Evolutionary conservation across 2,888 invertebrate species (phyloP), one percentile per base, ranked within the genome.

Genomic region (Strigamia transsilvanica): DNA sequence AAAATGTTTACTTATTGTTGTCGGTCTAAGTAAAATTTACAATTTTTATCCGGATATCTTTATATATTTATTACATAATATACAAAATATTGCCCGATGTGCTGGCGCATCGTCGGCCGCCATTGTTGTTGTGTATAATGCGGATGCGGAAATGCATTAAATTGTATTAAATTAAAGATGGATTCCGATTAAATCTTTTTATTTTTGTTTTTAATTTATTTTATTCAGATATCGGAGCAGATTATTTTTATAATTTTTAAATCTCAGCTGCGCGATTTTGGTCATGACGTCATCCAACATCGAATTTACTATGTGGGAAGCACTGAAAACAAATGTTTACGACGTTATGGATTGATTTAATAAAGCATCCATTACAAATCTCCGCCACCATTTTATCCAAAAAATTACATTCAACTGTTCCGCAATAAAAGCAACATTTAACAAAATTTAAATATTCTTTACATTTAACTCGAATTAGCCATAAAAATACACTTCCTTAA

Each of bases 401-500:
- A 66, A 66, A 66, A 66, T 66, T 66, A 66, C 66, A 66, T 23
- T 27, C 27, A 66, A 66, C 61, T 66, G 27, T 23, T 34, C 9
- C 6, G 27, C 66, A 32, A 66, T 66, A 66, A 66, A n/a, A 66
- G 66, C 66, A 66, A 66, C 66, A 66, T 66, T 66, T 66, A 66
- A 66, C 66, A 66, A 66, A 66, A 66, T 66, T 66, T 66, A 66
- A 66, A 66, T 66, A 27, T 27, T 66, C 32, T 66, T 66, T 66
- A 66, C 66, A 66, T 23, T 27, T 66, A 66, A 66, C 66, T 66
- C 66, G 27, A 66, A 66, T 66, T 66, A 32, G 23, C 32, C 66
- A 66, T 66, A 66, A 66, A 66, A 66, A 66, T 66, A 66, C 32
- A 51, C 6, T 18, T 51, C 18, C 18, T 51, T 6, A 51, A 51